These are phyloP conservation scores for Rotaria macrura DNA, from an alignment of 2,888 invertebrate species.

Conservation along the genomic window DNA sequence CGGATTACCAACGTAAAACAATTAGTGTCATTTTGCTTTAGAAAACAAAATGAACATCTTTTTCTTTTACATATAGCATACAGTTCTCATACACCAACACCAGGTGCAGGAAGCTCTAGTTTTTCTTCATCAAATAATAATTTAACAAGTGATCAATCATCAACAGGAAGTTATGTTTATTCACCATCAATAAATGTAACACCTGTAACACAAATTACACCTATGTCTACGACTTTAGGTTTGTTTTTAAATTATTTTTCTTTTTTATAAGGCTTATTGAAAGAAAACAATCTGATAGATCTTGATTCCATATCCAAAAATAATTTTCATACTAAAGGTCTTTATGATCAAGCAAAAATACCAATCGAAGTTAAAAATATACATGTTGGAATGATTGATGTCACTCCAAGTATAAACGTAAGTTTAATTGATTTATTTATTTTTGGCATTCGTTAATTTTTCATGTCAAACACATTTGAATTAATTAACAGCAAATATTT, in stretches of 20 bases:
- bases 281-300: constrained; percentile 30
- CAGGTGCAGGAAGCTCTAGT: constrained; percentile 8
- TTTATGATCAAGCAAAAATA: constrained; percentile 22
- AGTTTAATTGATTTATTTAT: too few relatives aligned
- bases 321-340: constrained; percentile 33
- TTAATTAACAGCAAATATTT: too few relatives aligned
- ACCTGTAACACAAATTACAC: constrained; percentile 48
- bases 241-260: too few relatives aligned
- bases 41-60: too few relatives aligned
- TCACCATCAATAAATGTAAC: constrained; percentile 23
- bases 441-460: too few relatives aligned
- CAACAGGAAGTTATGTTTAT: constrained; percentile 30
- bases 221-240: constrained; percentile 71
- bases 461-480: too few relatives aligned
- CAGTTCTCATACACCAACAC: constrained; percentile 29
- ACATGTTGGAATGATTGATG: constrained; percentile 72
- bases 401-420: constrained; percentile 70
- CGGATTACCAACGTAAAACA: not conserved
- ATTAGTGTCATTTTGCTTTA: too few relatives aligned
- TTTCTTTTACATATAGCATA: too few relatives aligned
- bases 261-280: constrained; percentile 37
- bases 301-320: constrained; percentile 21
- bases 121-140: constrained; percentile 23
- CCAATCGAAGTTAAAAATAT: constrained; percentile 50
- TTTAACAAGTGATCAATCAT: constrained; percentile 21